phyloP scores from a whole-genome alignment of 2,797 vertebrate genomes.

The Florisuga fusca region DNA sequence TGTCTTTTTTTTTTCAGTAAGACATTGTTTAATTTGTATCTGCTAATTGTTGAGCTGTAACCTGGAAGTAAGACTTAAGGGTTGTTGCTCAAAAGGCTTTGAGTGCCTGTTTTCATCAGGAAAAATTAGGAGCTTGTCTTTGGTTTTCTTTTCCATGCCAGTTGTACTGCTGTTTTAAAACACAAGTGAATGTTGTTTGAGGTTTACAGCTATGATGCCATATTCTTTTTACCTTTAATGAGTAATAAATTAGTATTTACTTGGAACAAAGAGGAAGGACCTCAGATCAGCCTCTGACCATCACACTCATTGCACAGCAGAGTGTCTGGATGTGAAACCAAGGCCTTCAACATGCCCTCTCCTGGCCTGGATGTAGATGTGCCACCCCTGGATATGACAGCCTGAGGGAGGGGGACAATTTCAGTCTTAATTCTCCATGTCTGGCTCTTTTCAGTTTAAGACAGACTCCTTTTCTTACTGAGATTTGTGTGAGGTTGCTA shows the following conservation, averaged over 20 bases:
- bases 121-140: not conserved
- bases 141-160: not conserved
- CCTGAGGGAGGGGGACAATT: not conserved
- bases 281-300: conserved; percentile 24
- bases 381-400: not conserved
- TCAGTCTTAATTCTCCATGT: conserved; percentile 8
- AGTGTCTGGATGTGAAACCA: not conserved
- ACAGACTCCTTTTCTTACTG: not conserved
- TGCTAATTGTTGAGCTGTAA: not conserved
- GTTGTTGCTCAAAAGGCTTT: not conserved
- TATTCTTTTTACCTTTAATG: not conserved
- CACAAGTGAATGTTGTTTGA: not conserved
- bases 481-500: not conserved
- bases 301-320: not conserved
- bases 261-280: not conserved
- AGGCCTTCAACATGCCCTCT: not conserved
- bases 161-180: not conserved
- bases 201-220: not conserved
- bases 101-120: not conserved
- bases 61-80: not conserved
- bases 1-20: not conserved
- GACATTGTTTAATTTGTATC: not conserved
- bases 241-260: not conserved
- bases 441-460: conserved; percentile 25
- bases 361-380: not conserved